phyloP scores from a whole-genome alignment of 2,113 vertebrate genomes.

The Entomyzon cyanotis region DNA sequence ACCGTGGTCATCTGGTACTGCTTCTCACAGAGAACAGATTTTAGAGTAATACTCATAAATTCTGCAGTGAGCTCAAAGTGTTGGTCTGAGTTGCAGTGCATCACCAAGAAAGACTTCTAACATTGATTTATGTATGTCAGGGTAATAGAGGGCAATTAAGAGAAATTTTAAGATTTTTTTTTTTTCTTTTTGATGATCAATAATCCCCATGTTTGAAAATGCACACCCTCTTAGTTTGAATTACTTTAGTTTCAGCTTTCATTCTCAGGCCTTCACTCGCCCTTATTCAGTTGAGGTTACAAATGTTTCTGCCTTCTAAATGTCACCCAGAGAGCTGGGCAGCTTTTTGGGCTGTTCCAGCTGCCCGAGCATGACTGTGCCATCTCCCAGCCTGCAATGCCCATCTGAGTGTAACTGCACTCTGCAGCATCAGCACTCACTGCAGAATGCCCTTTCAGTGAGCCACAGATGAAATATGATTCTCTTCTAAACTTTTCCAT shows the following conservation, averaged over 20 bases:
- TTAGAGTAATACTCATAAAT: not conserved
- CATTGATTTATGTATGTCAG: not conserved
- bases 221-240: not conserved
- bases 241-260: not conserved
- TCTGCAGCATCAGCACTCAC: not conserved
- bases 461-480: not conserved
- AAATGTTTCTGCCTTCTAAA: not conserved
- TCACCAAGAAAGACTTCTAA: not conserved
- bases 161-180: not conserved
- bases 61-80: not conserved
- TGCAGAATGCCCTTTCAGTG: not conserved
- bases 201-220: not conserved
- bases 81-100: not conserved
- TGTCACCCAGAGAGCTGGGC: not conserved
- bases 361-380: not conserved
- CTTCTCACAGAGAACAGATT: not conserved
- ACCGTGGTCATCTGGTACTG: not conserved
- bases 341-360: not conserved
- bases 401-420: not conserved
- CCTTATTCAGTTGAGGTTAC: not conserved
- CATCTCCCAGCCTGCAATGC: not conserved
- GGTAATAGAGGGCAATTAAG: not conserved
- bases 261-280: rapidly evolving
- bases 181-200: not conserved
- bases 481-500: not conserved